Conservation (phyloP, 2,888 invertebrate genomes). For the Phoenoteleia sp. region DNA sequence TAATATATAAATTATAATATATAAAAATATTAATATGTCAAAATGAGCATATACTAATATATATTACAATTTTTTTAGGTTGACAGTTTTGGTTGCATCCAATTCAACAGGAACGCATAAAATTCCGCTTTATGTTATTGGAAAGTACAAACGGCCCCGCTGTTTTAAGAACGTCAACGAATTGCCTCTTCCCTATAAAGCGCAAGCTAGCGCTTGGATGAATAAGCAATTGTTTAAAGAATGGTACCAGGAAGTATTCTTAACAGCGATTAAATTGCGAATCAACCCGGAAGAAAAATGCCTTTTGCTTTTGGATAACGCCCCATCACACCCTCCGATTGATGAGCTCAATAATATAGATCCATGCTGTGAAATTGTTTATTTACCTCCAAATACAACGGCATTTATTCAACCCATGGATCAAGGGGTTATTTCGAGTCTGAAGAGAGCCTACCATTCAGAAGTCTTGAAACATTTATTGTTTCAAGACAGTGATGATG, state of each 20-base stretch:
- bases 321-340: background rate
- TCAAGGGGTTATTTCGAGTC: conserved; percentile 20
- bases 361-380: background rate
- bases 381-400: conserved; percentile 36
- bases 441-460: background rate
- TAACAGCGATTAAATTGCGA: no score
- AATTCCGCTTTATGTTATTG: background rate
- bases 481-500: background rate
- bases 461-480: background rate
- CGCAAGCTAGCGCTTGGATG: no score
- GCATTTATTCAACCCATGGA: conserved; percentile 33
- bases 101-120: background rate
- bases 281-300: no score
- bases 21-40: no score
- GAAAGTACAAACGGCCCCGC: background rate
- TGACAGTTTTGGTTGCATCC: background rate
- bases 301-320: background rate
- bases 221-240: no score
- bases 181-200: no score
- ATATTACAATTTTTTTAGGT: background rate
- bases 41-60: no score
- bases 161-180: background rate
- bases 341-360: background rate
- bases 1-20: no score
- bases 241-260: no score